A percentile compares a stretch with the other conserved stretches of the same genome.
These are phyloP conservation scores for Drosophila conformis DNA, from an alignment of 2,888 invertebrate species.

Conservation along the genomic window DNA sequence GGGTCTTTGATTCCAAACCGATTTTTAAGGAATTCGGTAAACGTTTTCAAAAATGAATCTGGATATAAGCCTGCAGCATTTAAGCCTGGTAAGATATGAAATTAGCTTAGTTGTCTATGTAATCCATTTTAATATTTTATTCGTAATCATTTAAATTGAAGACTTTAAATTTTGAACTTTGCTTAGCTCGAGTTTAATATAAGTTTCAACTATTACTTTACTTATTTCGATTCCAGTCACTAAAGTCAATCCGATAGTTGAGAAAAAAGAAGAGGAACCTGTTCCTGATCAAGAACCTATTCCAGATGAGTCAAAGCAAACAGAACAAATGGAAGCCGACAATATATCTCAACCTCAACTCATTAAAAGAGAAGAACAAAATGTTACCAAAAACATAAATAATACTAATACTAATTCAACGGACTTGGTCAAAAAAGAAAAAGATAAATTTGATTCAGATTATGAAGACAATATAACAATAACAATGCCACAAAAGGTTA, in stretches of 20 bases:
- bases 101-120: not conserved
- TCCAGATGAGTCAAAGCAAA: slow-evolving; percentile 19
- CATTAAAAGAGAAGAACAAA: slow-evolving; percentile 12
- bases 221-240: slow-evolving; percentile 15
- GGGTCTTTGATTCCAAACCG: slow-evolving; percentile 96
- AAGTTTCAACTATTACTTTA: not conserved
- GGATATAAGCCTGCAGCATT: slow-evolving; percentile 88
- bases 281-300: slow-evolving; percentile 7
- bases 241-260: slow-evolving; percentile 24
- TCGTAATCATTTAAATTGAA: not conserved
- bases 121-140: not conserved
- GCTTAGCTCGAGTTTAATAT: not conserved
- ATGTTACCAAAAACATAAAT: not conserved
- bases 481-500: slow-evolving; percentile 85
- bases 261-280: slow-evolving; percentile 33
- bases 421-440: slow-evolving; percentile 54
- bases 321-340: slow-evolving; percentile 9
- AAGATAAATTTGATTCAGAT: slow-evolving; percentile 84
- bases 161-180: not conserved
- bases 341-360: not conserved
- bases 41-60: slow-evolving; percentile 95
- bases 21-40: slow-evolving; percentile 94
- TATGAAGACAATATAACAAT: slow-evolving; percentile 88
- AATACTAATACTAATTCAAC: slow-evolving; percentile 12
- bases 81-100: slow-evolving; percentile 61